These are phyloP conservation scores for Diadegma fenestrale DNA, from an alignment of 2,888 invertebrate species.

Conservation along the genomic window DNA sequence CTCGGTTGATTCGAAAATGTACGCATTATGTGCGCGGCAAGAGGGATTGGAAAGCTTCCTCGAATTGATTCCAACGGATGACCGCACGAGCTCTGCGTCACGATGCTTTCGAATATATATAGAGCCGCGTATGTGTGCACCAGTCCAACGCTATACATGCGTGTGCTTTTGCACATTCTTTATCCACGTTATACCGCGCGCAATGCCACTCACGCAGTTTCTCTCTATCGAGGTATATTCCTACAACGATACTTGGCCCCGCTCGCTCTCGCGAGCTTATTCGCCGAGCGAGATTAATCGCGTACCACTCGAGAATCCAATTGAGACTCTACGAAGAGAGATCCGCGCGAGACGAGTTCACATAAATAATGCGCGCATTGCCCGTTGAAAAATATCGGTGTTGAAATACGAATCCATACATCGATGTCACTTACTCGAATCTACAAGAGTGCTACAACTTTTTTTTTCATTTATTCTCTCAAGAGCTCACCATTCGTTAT, in stretches of 20 bases:
- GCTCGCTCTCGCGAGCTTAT: conserved; percentile 17
- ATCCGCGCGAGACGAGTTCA: conserved; percentile 46
- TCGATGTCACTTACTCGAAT: conserved; percentile 59
- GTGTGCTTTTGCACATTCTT: conserved; percentile 45
- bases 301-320: conserved; percentile 62
- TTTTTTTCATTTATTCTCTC: not conserved
- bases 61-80: conserved; percentile 59
- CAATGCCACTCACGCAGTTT: conserved; percentile 14
- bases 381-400: conserved; percentile 25
- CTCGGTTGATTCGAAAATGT: conserved; percentile 37
- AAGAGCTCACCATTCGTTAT: not conserved
- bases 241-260: not conserved
- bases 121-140: not conserved
- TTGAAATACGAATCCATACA: conserved; percentile 25
- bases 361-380: conserved; percentile 1
- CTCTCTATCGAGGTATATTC: conserved; percentile 24
- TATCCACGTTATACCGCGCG: conserved; percentile 23
- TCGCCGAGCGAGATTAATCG: conserved; percentile 58
- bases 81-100: conserved; percentile 53
- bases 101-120: conserved; percentile 34
- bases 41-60: conserved; percentile 59
- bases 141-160: not conserved
- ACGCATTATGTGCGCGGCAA: not conserved
- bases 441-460: not conserved
- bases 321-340: conserved; percentile 54